These are phyloP conservation scores for Mustelus asterias DNA, from an alignment of 2,113 vertebrate species.

Conservation along the genomic window DNA sequence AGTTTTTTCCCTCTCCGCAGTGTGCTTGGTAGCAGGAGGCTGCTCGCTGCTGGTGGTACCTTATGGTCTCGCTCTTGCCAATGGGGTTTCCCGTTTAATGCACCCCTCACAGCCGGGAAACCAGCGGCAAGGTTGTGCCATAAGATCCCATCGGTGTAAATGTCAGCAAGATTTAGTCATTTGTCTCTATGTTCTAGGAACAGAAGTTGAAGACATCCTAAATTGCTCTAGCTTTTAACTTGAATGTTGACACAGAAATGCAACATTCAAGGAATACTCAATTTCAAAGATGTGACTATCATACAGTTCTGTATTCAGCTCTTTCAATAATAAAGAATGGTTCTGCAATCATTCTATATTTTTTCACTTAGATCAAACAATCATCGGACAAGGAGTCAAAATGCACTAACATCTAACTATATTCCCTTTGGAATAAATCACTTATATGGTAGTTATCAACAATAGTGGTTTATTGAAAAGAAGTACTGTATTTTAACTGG, in stretches of 20 bases:
- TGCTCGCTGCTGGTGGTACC: too few species aligned
- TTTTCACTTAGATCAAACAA: background rate
- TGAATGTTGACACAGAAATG: background rate
- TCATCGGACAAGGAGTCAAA: background rate
- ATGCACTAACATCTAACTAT: background rate
- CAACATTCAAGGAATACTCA: background rate
- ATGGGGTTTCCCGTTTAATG: too few species aligned
- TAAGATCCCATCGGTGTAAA: too few species aligned
- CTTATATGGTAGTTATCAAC: background rate
- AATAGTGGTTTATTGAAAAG: background rate
- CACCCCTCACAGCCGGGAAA: too few species aligned
- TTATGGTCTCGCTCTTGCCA: too few species aligned
- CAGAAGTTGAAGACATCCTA: background rate
- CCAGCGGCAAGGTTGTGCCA: too few species aligned
- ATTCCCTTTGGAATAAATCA: background rate
- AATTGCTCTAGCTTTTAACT: background rate
- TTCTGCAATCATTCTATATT: background rate
- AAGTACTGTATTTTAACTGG: background rate
- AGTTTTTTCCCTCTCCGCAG: too few species aligned
- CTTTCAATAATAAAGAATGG: background rate
- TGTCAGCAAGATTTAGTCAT: too few species aligned
- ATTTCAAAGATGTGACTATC: background rate
- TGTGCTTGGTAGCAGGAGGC: too few species aligned
- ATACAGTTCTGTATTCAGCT: background rate
- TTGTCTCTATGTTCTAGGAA: background rate